Conservation (phyloP, 2,888 invertebrate species). For the Orthosia gracilis region DNA sequence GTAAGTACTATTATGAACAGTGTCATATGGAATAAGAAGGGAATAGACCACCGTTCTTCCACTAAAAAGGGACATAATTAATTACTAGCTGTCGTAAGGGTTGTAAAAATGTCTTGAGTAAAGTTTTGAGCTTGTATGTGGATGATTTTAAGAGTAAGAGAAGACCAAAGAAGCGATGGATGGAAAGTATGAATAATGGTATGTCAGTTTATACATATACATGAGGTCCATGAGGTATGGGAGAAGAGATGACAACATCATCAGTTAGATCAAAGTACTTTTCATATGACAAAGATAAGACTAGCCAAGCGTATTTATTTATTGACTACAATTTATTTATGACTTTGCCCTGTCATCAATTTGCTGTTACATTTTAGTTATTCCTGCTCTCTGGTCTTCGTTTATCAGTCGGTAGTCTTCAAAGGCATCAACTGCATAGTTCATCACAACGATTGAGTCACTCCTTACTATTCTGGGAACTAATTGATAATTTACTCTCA, state of each 20-base stretch:
- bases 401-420: constrained; percentile 49
- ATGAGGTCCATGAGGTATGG: too few species aligned
- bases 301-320: neutral
- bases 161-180: too few species aligned
- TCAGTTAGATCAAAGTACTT: neutral
- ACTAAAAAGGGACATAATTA: neutral
- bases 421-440: constrained; percentile 23
- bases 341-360: neutral
- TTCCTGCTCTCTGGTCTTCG: neutral
- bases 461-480: constrained; percentile 49
- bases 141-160: too few species aligned
- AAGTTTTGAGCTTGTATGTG: too few species aligned
- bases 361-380: neutral
- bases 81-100: neutral
- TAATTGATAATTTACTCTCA: constrained; percentile 44
- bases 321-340: too few species aligned
- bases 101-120: neutral
- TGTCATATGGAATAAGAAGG: constrained; percentile 8
- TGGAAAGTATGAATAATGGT: too few species aligned
- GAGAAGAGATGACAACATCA: neutral
- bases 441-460: constrained; percentile 23
- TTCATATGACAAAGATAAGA: neutral
- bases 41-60: neutral
- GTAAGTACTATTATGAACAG: constrained; percentile 20
- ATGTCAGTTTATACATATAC: too few species aligned